These are phyloP conservation scores for Cinara cedri DNA, from an alignment of 2,888 invertebrate species.

Conservation along the genomic window DNA sequence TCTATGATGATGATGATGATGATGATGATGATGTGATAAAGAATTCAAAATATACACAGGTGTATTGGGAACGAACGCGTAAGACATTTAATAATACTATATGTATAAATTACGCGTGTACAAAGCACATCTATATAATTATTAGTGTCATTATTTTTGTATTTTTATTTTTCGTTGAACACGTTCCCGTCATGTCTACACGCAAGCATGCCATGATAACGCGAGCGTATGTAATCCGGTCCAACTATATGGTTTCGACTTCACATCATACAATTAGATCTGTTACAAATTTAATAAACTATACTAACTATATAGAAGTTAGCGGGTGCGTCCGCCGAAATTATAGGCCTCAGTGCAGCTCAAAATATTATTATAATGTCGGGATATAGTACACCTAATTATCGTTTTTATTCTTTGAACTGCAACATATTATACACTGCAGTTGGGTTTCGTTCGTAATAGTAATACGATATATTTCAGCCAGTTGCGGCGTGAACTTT, in stretches of 20 bases:
- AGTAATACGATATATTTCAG: no score
- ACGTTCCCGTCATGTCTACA: not conserved
- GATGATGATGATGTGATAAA: no score
- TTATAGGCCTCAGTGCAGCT: conserved; percentile 18
- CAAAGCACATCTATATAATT: not conserved
- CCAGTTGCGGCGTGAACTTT: no score
- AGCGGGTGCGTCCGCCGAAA: conserved; percentile 11
- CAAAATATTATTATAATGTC: no score
- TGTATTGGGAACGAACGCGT: no score
- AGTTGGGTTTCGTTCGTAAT: no score
- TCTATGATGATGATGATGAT: no score
- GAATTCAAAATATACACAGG: not conserved
- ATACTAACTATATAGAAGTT: not conserved
- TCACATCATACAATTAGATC: not conserved
- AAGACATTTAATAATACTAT: no score
- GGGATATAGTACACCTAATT: not conserved
- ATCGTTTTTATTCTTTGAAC: not conserved
- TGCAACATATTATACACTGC: no score
- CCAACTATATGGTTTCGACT: not conserved
- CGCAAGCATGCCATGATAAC: conserved; percentile 26
- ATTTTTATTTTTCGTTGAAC: not conserved
- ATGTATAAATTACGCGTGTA: not conserved
- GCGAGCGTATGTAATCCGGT: conserved; percentile 8
- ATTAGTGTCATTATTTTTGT: conserved; percentile 3
- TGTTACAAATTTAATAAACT: not conserved